Evolutionary conservation across 2,888 invertebrate species (phyloP).

Genomic region (Drosophila helvetica): DNA sequence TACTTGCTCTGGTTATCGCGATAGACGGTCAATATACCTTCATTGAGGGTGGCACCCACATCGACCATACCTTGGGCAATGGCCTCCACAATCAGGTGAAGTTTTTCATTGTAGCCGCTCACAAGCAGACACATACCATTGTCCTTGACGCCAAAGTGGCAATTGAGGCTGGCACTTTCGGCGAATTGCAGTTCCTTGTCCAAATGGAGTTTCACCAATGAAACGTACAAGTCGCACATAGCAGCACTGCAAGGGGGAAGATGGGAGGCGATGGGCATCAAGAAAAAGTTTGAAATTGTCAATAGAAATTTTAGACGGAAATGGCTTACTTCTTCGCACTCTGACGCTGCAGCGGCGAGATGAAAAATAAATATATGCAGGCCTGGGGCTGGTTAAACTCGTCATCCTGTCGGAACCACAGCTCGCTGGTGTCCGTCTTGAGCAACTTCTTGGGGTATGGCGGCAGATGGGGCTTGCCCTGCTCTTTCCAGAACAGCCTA

Average conservation of each 20-base stretch:
- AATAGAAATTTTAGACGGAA: conserved; percentile 75
- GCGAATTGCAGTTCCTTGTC: conserved; percentile 82
- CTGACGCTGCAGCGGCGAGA: conserved; percentile 87
- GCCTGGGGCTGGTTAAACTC: conserved; percentile 93
- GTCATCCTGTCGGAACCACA: conserved; percentile 91
- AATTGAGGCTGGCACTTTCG: conserved; percentile 85
- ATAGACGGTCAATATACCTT: conserved; percentile 87
- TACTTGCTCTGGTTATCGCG: conserved; percentile 85
- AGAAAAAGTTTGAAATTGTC: not conserved
- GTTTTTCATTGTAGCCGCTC: conserved; percentile 82
- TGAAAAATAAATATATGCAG: conserved; percentile 88
- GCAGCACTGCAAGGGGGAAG: conserved; percentile 83
- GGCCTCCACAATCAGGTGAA: conserved; percentile 88
- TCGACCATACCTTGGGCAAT: conserved; percentile 88
- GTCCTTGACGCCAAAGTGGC: conserved; percentile 86
- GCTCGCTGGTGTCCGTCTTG: no score
- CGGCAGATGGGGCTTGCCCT: conserved; percentile 70
- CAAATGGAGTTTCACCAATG: conserved; percentile 85
- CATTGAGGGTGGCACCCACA: conserved; percentile 85
- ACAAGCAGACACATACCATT: conserved; percentile 85
- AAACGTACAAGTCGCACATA: conserved; percentile 87
- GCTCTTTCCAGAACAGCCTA: conserved; percentile 77
- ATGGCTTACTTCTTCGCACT: conserved; percentile 87
- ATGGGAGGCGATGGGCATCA: not conserved
- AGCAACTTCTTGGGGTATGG: conserved; percentile 86